Conservation (phyloP, 2,797 vertebrate genomes). For the Anableps anableps region DNA sequence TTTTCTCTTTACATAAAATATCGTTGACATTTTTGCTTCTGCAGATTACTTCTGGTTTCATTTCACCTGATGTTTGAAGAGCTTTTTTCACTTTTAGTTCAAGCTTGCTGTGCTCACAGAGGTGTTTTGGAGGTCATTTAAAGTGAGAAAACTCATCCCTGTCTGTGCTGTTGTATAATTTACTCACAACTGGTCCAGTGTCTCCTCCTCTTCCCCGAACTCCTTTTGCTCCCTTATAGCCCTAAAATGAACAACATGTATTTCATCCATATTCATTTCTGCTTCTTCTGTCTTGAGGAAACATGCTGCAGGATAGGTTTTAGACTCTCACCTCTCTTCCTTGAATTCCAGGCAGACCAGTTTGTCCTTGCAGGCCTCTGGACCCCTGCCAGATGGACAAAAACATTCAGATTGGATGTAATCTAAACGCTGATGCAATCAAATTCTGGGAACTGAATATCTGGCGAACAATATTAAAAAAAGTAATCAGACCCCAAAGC, state of each 20-base stretch:
- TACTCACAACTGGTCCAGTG: constrained; percentile 79
- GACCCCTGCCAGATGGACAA: constrained; percentile 71
- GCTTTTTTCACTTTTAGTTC: constrained; percentile 12
- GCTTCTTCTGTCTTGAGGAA: not conserved
- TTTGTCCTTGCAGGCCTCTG: constrained; percentile 76
- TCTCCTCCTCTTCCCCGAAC: constrained; percentile 81
- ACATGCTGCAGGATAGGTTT: not conserved
- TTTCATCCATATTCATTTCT: not conserved
- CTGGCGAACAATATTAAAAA: not conserved
- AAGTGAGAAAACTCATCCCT: not conserved
- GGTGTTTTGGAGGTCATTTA: not conserved
- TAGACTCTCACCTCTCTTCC: constrained; percentile 79
- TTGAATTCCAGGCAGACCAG: constrained; percentile 76
- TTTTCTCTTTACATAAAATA: constrained; percentile 1
- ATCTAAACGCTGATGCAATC: not conserved
- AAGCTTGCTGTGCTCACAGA: not conserved
- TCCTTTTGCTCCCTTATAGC: constrained; percentile 85
- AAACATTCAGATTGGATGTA: not conserved
- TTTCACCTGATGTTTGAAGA: not conserved
- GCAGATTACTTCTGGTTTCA: constrained; percentile 13
- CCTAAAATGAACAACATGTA: constrained; percentile 62
- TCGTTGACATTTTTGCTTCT: not conserved
- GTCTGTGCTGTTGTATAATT: not conserved
- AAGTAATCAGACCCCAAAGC: not conserved
- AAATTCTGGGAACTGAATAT: not conserved